A percentile compares a stretch with the other conserved stretches of the same genome.
Evolutionary conservation across 2,797 vertebrate species (phyloP).

Genomic region (Neosilurus mollespiculum): DNA sequence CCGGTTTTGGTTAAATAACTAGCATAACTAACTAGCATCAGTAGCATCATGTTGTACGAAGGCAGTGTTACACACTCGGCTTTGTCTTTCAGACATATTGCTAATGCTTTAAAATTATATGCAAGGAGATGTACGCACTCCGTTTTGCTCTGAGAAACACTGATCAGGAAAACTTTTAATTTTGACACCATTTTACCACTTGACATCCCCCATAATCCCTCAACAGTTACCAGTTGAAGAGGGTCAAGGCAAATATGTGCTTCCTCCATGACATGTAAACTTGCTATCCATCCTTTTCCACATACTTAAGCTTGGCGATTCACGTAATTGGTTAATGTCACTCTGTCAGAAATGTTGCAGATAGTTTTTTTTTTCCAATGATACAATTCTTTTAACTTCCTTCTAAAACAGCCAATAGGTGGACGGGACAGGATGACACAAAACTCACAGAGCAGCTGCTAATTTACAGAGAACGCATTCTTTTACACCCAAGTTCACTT

Average conservation of each 20-base stretch:
- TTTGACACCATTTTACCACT: too few species aligned
- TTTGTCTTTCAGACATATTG: background rate
- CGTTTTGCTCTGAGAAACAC: background rate
- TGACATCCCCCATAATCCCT: background rate
- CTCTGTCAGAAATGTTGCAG: background rate
- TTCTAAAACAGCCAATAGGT: background rate
- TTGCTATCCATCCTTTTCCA: background rate
- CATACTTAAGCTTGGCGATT: background rate
- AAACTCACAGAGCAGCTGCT: too few species aligned
- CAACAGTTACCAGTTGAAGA: background rate
- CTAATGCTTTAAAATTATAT: background rate
- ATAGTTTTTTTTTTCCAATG: background rate
- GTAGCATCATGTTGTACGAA: background rate
- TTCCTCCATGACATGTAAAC: background rate
- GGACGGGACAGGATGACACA: too few species aligned
- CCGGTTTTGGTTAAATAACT: background rate
- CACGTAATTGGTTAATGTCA: background rate
- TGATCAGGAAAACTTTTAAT: background rate
- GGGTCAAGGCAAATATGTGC: background rate
- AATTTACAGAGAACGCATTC: too few species aligned
- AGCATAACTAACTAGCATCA: background rate
- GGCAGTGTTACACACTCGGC: background rate
- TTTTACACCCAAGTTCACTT: too few species aligned
- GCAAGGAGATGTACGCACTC: background rate
- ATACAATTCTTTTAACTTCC: background rate